Evolutionary conservation across 2,797 vertebrate genomes (phyloP), one percentile per base, ranked within the genome.

Genomic region (Danionella dracula): DNA sequence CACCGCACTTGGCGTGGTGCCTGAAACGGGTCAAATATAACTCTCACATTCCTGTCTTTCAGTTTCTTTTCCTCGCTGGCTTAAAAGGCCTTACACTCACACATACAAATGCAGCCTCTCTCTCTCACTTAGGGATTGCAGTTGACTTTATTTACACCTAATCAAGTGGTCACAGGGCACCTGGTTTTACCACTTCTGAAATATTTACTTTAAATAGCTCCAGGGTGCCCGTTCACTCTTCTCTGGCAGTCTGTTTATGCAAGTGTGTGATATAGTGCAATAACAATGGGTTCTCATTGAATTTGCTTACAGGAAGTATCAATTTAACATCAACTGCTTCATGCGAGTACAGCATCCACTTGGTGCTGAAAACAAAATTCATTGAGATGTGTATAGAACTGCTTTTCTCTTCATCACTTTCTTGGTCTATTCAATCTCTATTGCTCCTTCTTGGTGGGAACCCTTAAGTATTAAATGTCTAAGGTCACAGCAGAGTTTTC

Each of bases 1-100:
- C 66, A 74, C 76, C 82, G 76, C 66, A 76, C 60, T 74, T 85
- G 81, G 82, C 80, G 66, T 67, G 3, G 46, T 38, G 74, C 76
- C 40, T 44, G 73, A 76, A 74, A 71, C 63, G 76, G 83, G 78
- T 87, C 82, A 84, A 78, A 84, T 84, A 82, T 78, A 82, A 81
- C 83, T 71, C 75, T 66, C 41, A 21, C 78, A 78, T 82, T 83
- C 79, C 81, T 79, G 68, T 45, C 54, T 44, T 53, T 21, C 68
- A 53, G 73, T 55, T 75, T 48, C 76, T 77, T 72, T 76, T 73
- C 76, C 76, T 69, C 51, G 8, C 77, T 75, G 74, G 66, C 68
- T 77, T 73, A 80, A 37, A 72, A 57, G 74, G 79, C 81, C 80
- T 76, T 46, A 51, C 67, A 66, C 68, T 45, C 42, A 51, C 16